phyloP scores from a whole-genome alignment of 2,113 vertebrate genomes.

The Nibea albiflora region DNA sequence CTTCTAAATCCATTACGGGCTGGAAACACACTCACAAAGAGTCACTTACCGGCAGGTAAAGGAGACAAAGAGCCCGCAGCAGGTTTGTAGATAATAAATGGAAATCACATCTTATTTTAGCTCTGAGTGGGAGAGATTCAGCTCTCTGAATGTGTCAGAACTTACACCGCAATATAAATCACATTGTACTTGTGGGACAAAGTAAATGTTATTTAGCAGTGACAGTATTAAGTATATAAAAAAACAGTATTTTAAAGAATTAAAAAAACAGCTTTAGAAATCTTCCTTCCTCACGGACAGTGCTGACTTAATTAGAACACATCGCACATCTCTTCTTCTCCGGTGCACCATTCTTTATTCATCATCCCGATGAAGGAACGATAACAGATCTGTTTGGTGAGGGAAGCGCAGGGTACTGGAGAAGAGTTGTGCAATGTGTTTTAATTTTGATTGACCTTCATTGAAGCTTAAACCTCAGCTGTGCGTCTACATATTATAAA shows the following conservation, averaged over 20 bases:
- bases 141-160: background rate
- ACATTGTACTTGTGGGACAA: background rate
- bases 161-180: background rate
- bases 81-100: conserved; percentile 50
- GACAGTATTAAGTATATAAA: too few relatives aligned
- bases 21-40: conserved; percentile 32
- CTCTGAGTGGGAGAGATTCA: conserved; percentile 1
- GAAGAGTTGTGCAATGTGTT: background rate
- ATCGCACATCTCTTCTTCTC: background rate
- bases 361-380: background rate
- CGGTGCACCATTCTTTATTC: background rate
- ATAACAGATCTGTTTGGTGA: background rate
- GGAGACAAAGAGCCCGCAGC: conserved; percentile 30
- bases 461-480: background rate
- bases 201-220: background rate
- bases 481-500: background rate
- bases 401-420: background rate
- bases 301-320: background rate
- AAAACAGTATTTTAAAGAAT: background rate
- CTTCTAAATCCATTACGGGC: conserved; percentile 51
- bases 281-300: background rate
- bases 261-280: background rate
- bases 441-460: background rate
- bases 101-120: conserved; percentile 47
- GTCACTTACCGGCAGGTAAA: conserved; percentile 40